phyloP scores from a whole-genome alignment of 2,113 vertebrate genomes.

The Otus sunia region DNA sequence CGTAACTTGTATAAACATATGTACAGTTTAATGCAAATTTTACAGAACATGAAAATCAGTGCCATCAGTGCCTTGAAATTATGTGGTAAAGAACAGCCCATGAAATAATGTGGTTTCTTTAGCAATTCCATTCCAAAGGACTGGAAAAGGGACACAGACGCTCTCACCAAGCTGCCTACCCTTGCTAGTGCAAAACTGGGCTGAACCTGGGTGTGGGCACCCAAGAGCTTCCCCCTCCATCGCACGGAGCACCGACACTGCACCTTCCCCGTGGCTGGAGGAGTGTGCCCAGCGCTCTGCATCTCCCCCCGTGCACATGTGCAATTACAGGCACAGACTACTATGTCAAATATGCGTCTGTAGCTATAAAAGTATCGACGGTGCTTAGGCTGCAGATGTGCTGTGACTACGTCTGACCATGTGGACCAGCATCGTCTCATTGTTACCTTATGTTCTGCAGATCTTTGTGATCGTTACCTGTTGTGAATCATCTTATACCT shows the following conservation, averaged over 20 bases:
- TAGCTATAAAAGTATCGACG: not conserved
- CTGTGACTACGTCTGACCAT: not conserved
- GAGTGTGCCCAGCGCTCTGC: not conserved
- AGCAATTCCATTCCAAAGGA: not conserved
- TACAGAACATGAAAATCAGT: not conserved
- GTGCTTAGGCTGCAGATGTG: not conserved
- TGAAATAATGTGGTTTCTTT: not conserved
- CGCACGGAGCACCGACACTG: fast-evolving
- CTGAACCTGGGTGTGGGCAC: not conserved
- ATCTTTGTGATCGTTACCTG: not conserved
- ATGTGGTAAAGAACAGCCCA: not conserved
- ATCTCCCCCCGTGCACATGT: fast-evolving
- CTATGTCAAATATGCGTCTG: fast-evolving
- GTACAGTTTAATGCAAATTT: not conserved
- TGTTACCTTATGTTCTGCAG: not conserved
- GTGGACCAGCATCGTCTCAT: not conserved
- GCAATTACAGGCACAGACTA: not conserved
- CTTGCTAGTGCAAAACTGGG: too few relatives aligned
- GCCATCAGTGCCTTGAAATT: not conserved
- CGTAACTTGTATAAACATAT: not conserved
- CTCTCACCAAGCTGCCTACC: not conserved
- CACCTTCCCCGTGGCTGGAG: not conserved
- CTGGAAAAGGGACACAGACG: not conserved
- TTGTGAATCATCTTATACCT: not conserved
- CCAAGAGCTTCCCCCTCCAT: too few relatives aligned